Base-by-base conservation (phyloP, 2,113 vertebrate species). In the Cepphus grylle region DNA sequence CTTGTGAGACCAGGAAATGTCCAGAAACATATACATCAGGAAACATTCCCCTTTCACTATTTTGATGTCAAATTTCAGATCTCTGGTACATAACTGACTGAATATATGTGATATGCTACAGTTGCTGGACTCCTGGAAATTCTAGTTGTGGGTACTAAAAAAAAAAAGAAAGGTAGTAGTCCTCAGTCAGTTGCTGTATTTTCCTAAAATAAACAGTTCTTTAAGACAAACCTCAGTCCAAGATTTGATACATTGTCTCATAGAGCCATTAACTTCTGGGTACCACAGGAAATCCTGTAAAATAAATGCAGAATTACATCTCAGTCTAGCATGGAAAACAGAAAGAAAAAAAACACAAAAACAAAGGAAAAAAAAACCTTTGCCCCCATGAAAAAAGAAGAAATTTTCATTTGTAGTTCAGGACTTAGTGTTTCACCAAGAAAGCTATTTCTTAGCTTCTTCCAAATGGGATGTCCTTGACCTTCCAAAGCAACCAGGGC, bases 211-310 rank as follows among this genome's bases (percentile, higher is more conserved):
- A 47, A 45, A 43, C 25, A 22, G 6, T 7, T 65, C 47, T 77
- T 53, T 58, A 74, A 94, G 77, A 98, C 98, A 93, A 73, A 98
- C 98, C 98, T 98, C 98, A 65, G 97, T 98, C 99, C 99, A 99
- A 86, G 98, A 97, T 81, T 98, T 98, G 97, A 99, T 98, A 92
- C 98, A 98, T 45, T 99, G 99, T 91, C 99, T 99, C 99, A 99
- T 99, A 40, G 99, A 99, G 83, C 99, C 98, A 98, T 99, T 99
- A 93, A 99, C 99, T 98, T 99, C 99, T 34, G 99, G 99, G 94
- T 98, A 98, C 99, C 99, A 99, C 47, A 99, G 95, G 96, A 99
- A 99, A 97, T 99, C 98, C 99, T 99, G 79, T 81, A 73, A 84
- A 71, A 80, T 27, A 76, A 93, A 85, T 2, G 43, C 49, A 91